Base-by-base conservation (phyloP, 2,113 vertebrate genomes). In the Cololabis saira region DNA sequence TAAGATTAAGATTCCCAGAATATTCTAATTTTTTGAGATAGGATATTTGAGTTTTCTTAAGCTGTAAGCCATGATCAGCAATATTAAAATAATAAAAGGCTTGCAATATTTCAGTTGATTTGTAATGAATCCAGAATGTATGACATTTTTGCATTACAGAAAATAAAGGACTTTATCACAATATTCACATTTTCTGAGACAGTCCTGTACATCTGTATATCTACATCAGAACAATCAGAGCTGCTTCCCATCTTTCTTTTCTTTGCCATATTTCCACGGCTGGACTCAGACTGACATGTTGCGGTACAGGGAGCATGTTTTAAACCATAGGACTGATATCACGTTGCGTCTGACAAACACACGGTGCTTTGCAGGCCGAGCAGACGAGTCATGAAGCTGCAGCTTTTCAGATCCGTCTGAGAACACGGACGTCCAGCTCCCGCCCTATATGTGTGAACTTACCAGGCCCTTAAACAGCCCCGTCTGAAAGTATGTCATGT, bases 391-490 rank as follows among this genome's bases (percentile, higher is more conserved):
- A 75, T 65, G 45, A 43, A n/a, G 21, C 57, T 54, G 41, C 63
- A 82, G 72, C 78, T 87, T 79, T 76, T 74, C 65, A 65, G 50
- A 88, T 87, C 81, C 74, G 85, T 90, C 78, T 78, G 14, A 18
- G 66, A 21, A 1, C 63, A 24, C 74, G 21, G 82, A 90, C 82
- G 2, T 80, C 73, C 76, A 50, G 78, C 55, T 88, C 84, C 84
- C 86, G 81, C 73, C 78, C 58, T 37, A 1, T 9, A 47, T 76
- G 81, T 89, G 81, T 74, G 80, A n/a, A n/a, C n/a, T n/a, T n/a
- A n/a, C n/a, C n/a, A 77, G 69, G 70, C 80, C 76, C 80, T 86
- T 84, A 84, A 85, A 84, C 86, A 89, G 82, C 89, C 88, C 88
- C 55, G 74, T 89, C 84, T 81, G 71, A 80, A 72, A 79, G 73